Conservation (phyloP, 1,140 invertebrate genomes). For the Euura lappo region DNA sequence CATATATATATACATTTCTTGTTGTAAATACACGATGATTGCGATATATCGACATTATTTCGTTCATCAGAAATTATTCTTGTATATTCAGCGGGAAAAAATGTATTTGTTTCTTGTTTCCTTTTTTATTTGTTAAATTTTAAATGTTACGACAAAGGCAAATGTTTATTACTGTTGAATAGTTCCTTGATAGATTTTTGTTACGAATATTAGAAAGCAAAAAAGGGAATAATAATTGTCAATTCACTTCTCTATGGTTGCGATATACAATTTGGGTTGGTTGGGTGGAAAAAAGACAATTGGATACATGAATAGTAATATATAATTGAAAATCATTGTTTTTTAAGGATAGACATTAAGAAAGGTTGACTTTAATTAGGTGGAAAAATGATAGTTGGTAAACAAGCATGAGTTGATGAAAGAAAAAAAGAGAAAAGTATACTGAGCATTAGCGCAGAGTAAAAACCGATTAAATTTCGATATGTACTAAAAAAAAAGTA, state of each 20-base stretch:
- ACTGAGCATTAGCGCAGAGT: slow-evolving; percentile 1
- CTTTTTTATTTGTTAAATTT: background rate
- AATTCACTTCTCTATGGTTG: background rate
- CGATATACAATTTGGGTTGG: background rate
- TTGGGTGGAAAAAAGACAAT: background rate
- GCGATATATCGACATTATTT: no score
- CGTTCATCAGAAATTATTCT: no score
- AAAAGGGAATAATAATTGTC: background rate
- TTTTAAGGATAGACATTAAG: background rate
- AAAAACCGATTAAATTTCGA: background rate
- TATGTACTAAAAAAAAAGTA: slow-evolving; percentile 32
- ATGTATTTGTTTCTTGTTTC: background rate
- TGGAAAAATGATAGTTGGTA: background rate
- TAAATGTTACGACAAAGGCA: background rate
- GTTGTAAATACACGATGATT: no score
- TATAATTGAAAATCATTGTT: background rate
- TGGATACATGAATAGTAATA: background rate
- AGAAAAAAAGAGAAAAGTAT: slow-evolving; percentile 8
- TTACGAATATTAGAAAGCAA: background rate
- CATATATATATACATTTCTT: no score
- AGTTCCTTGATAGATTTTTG: background rate
- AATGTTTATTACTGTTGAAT: background rate
- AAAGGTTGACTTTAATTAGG: background rate
- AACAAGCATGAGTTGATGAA: background rate
- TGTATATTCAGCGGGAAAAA: no score